Evolutionary conservation across 2,888 invertebrate genomes (phyloP).

Genomic region (Synanthedon vespiformis): DNA sequence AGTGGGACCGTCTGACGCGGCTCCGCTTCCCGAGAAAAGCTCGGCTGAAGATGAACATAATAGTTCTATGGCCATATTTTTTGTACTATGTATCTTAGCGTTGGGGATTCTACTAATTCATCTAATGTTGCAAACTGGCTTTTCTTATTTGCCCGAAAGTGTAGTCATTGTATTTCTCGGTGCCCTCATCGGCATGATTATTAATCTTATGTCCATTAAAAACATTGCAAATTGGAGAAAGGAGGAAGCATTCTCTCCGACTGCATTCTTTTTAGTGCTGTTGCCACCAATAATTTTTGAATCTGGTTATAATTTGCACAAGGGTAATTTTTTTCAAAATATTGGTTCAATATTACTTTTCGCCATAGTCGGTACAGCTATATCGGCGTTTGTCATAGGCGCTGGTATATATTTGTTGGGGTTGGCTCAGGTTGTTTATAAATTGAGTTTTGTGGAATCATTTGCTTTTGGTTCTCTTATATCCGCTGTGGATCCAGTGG

Average conservation of each 20-base stretch:
- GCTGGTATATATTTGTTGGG: conserved; percentile 96
- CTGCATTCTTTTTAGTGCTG: conserved; percentile 96
- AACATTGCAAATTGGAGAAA: conserved; percentile 96
- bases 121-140: conserved; percentile 92
- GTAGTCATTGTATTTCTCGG: conserved; percentile 97
- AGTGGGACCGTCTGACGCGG: conserved; percentile 78
- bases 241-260: conserved; percentile 98
- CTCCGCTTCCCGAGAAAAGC: conserved; percentile 86
- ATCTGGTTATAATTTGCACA: conserved; percentile 98
- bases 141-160: conserved; percentile 97
- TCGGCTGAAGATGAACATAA: conserved; percentile 96
- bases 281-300: conserved; percentile 99
- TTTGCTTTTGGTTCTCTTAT: conserved; percentile 99
- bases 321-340: conserved; percentile 96
- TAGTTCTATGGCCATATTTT: conserved; percentile 97
- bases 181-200: conserved; percentile 89
- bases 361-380: conserved; percentile 96
- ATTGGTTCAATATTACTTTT: conserved; percentile 98
- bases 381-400: conserved; percentile 97
- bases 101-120: conserved; percentile 95
- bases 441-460: conserved; percentile 93
- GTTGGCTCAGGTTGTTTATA: conserved; percentile 90
- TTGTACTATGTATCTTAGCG: conserved; percentile 94
- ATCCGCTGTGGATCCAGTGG: conserved; percentile 99
- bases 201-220: conserved; percentile 89